Conservation (phyloP, 2,113 vertebrate genomes). For the Barbus barbus region DNA sequence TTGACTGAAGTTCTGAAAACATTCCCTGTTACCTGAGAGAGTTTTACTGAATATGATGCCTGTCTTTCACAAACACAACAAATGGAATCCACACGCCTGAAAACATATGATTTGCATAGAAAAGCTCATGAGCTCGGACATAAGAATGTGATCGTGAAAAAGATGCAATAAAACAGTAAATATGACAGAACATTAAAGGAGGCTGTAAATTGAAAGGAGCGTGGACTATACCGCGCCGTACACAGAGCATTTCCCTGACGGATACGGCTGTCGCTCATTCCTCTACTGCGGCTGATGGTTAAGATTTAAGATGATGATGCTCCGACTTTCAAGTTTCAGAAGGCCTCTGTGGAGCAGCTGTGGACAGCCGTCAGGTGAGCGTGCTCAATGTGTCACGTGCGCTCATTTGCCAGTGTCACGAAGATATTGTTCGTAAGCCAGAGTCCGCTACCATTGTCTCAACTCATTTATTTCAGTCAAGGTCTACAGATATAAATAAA, state of each 20-base stretch:
- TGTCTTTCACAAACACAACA: too few relatives aligned
- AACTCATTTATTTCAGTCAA: constrained; percentile 83
- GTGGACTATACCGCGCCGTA: constrained; percentile 23
- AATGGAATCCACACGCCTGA: too few relatives aligned
- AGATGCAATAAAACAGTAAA: neutral
- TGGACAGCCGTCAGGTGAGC: neutral
- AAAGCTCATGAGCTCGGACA: neutral
- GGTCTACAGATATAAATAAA: constrained; percentile 84
- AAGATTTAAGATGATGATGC: constrained; percentile 79
- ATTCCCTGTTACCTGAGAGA: too few relatives aligned
- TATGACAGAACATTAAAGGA: neutral
- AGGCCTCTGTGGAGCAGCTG: constrained; percentile 31
- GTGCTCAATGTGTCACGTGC: constrained; percentile 44
- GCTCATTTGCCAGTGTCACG: constrained; percentile 63
- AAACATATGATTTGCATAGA: neutral
- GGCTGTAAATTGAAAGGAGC: neutral
- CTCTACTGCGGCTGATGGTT: constrained; percentile 65
- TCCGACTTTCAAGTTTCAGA: constrained; percentile 72
- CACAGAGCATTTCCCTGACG: constrained; percentile 67
- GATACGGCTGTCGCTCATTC: constrained; percentile 71
- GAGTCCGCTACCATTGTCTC: constrained; percentile 75
- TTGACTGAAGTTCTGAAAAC: too few relatives aligned
- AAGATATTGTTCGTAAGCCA: constrained; percentile 78
- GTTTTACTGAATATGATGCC: neutral
- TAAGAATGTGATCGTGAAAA: neutral